phyloP scores from a whole-genome alignment of 1,140 invertebrate genomes.

The Temnothorax nylanderi region DNA sequence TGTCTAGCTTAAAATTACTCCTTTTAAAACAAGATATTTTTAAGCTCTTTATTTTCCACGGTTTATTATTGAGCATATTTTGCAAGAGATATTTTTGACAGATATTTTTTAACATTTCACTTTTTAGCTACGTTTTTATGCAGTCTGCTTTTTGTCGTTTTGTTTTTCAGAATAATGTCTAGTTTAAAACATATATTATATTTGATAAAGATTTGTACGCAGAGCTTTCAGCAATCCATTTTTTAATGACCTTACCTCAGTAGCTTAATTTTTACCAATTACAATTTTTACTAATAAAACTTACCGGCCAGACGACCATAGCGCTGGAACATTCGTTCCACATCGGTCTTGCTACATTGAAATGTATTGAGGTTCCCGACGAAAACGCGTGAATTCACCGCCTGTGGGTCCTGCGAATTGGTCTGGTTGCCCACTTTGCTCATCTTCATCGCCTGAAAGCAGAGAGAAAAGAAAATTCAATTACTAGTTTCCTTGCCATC shows the following conservation, averaged over 20 bases:
- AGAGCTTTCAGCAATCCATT: neutral
- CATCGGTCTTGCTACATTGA: constrained; percentile 95
- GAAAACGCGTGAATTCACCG: constrained; percentile 95
- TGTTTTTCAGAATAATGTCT: neutral
- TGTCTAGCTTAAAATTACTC: neutral
- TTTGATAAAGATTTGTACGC: neutral
- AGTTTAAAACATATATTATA: neutral
- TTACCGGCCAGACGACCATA: constrained; percentile 94
- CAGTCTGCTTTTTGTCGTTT: neutral
- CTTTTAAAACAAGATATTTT: neutral
- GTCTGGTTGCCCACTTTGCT: constrained; percentile 95
- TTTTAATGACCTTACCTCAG: constrained; percentile 23
- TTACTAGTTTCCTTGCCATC: neutral
- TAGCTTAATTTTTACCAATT: constrained; percentile 1
- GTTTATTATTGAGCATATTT: neutral
- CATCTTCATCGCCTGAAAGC: constrained; percentile 89
- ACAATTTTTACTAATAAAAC: constrained; percentile 61
- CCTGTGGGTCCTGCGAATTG: constrained; percentile 94
- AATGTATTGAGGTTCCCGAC: constrained; percentile 96
- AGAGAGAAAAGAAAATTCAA: constrained; percentile 58
- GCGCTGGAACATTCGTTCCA: constrained; percentile 94
- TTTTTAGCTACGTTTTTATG: neutral
- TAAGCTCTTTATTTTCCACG: neutral
- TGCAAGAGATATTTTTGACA: constrained; percentile 11
- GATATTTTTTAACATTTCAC: constrained; percentile 9